phyloP scores from a whole-genome alignment of 2,113 vertebrate species.

The Chaetura pelagica region DNA sequence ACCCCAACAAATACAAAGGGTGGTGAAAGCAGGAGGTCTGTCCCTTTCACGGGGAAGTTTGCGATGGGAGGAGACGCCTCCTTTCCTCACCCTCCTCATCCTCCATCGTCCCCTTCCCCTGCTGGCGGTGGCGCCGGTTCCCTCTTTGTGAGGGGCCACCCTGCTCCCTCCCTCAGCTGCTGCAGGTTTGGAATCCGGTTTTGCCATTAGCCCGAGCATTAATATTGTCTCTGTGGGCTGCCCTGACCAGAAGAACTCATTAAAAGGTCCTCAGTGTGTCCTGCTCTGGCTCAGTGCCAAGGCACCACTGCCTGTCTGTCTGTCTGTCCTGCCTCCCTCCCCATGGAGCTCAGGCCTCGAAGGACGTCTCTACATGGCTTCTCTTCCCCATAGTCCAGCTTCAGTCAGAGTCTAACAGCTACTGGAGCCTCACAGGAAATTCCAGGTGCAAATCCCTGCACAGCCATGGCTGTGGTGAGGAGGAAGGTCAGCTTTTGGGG shows the following conservation, averaged over 20 bases:
- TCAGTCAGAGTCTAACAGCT: neutral
- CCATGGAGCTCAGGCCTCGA: accelerated
- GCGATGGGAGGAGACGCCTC: accelerated
- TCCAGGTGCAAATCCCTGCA: neutral
- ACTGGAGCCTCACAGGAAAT: neutral
- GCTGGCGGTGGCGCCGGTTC: neutral
- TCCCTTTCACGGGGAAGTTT: accelerated
- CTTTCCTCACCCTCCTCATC: neutral
- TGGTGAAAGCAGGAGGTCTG: accelerated
- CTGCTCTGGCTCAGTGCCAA: neutral
- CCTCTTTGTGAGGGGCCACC: neutral
- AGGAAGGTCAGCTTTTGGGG: neutral
- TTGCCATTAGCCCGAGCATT: constrained; percentile 39
- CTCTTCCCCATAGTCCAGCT: neutral
- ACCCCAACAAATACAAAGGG: neutral
- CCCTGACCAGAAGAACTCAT: constrained; percentile 33
- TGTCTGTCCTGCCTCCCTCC: neutral
- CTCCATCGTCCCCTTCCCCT: neutral
- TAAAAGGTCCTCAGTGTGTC: neutral
- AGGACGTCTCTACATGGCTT: neutral
- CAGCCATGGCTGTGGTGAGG: accelerated
- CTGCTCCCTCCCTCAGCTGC: neutral
- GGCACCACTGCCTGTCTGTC: accelerated
- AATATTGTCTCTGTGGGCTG: constrained; percentile 18
- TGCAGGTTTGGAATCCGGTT: neutral